Percentiles rank a stretch among this genome's conserved stretches.
phyloP scores from a whole-genome alignment of 2,888 invertebrate species.

The Euclidia mi region DNA sequence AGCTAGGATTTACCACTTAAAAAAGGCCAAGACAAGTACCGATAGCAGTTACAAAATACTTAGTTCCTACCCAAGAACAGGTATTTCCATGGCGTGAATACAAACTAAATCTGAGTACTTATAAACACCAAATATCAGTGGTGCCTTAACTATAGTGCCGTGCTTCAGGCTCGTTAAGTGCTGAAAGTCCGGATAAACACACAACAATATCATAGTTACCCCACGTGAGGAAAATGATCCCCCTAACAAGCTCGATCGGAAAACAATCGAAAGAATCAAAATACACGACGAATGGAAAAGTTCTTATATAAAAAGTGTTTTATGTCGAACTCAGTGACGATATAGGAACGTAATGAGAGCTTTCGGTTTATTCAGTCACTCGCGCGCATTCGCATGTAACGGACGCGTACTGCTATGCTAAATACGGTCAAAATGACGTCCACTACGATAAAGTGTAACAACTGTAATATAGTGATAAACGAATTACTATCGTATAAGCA shows the following conservation, averaged over 20 bases:
- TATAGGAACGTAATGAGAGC: too few relatives aligned
- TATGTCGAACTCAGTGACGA: neutral
- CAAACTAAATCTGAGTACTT: slow-evolving; percentile 31
- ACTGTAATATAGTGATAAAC: too few relatives aligned
- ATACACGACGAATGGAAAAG: slow-evolving; percentile 32
- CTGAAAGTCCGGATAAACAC: slow-evolving; percentile 45
- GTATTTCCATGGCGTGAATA: slow-evolving; percentile 17
- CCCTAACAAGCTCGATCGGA: slow-evolving; percentile 64
- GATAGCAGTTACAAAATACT: too few relatives aligned
- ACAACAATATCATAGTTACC: slow-evolving; percentile 34
- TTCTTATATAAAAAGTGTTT: slow-evolving; percentile 31
- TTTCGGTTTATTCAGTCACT: too few relatives aligned
- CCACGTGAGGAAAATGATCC: slow-evolving; percentile 41
- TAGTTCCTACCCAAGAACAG: neutral
- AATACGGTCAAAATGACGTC: too few relatives aligned
- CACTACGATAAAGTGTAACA: too few relatives aligned
- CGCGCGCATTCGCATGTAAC: too few relatives aligned
- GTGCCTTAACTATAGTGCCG: slow-evolving; percentile 37
- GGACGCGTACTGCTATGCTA: too few relatives aligned
- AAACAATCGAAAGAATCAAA: slow-evolving; percentile 52
- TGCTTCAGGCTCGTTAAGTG: slow-evolving; percentile 48
- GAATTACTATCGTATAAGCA: too few relatives aligned
- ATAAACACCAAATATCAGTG: slow-evolving; percentile 50
- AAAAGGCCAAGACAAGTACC: too few relatives aligned
- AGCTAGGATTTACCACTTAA: too few relatives aligned